Evolutionary conservation across 2,113 vertebrate genomes (phyloP).

Genomic region (Gobiocypris rarus): DNA sequence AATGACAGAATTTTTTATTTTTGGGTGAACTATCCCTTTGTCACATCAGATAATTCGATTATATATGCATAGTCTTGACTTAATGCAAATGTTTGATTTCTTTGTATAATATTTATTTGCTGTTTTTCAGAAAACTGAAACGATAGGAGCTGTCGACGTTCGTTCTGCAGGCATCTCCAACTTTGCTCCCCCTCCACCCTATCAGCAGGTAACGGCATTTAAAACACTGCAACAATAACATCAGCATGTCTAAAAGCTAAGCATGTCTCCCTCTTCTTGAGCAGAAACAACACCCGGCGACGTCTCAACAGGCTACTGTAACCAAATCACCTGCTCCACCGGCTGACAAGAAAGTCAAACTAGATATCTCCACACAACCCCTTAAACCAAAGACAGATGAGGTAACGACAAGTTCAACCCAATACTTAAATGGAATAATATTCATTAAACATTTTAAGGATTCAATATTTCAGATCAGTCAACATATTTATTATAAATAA

Average conservation of each 20-base stretch:
- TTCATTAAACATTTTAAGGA: neutral
- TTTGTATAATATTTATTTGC: neutral
- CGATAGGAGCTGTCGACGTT: conserved; percentile 47
- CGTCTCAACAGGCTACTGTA: conserved; percentile 19
- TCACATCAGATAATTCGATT: neutral
- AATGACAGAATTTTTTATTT: too few relatives aligned
- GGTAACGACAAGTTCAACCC: conserved; percentile 37
- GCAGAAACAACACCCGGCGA: conserved; percentile 56
- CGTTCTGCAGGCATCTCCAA: conserved; percentile 58
- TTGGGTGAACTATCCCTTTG: neutral
- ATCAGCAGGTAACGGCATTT: conserved; percentile 61
- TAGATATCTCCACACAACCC: conserved; percentile 49
- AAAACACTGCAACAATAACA: neutral
- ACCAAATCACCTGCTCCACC: conserved; percentile 60
- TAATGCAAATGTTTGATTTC: neutral
- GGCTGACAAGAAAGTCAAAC: conserved; percentile 61
- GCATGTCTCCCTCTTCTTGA: neutral
- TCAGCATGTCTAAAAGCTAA: neutral
- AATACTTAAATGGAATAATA: neutral
- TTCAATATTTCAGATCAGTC: neutral
- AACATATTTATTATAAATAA: neutral
- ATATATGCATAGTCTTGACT: neutral
- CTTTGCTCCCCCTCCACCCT: conserved; percentile 65
- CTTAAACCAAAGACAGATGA: conserved; percentile 53
- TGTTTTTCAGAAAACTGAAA: conserved; percentile 51